Evolutionary conservation across 2,888 invertebrate species (phyloP), one percentile per base, ranked within the genome.

Genomic region (Athetis lepigone): DNA sequence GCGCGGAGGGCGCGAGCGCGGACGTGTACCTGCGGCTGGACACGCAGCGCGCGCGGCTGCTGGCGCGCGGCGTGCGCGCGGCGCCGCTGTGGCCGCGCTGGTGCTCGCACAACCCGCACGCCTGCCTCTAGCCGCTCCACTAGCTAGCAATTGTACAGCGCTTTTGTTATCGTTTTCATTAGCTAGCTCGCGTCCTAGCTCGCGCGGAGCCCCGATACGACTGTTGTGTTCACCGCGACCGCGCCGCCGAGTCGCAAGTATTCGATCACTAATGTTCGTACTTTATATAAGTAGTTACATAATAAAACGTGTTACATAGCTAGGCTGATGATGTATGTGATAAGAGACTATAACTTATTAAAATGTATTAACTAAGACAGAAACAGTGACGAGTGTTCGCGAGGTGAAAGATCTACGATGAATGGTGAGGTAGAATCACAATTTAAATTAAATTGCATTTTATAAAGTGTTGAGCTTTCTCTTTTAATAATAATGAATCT

Each of bases 21-120:
- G 96, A 95, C 79, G 97, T 97, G 13, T 97, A 97, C 90, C 95
- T 96, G 58, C 94, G 97, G 47, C 90, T 97, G 62, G 96, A 96
- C 81, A 95, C 96, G 64, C 97, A 97, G 77, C 93, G 97, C 66
- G 95, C 97, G 77, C 92, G 97, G 27, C 88, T 97, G 61, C 88
- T 96, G 21, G 92, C 94, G 18, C 95, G 96, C 46, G 97, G 97
- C 0, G 86, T 97, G 43, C 93, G 93, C 33, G 96, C 97, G 0
- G 97, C 97, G 79, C 96, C 97, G 21, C 94, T 97, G 82, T 97
- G 97, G 97, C 97, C 97, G 18, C 95, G 96, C 72, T 97, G 97
- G 97, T 97, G 97, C 86, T 94, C 96, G 33, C 97, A 97, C 85
- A 97, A 97, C 90, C 97, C 97, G 33, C 96, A 96, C 79, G 96